Base-by-base conservation (phyloP, 30 jellyfish, hydroid and myxozoan genomes). In the Cassiopea andromeda region DNA sequence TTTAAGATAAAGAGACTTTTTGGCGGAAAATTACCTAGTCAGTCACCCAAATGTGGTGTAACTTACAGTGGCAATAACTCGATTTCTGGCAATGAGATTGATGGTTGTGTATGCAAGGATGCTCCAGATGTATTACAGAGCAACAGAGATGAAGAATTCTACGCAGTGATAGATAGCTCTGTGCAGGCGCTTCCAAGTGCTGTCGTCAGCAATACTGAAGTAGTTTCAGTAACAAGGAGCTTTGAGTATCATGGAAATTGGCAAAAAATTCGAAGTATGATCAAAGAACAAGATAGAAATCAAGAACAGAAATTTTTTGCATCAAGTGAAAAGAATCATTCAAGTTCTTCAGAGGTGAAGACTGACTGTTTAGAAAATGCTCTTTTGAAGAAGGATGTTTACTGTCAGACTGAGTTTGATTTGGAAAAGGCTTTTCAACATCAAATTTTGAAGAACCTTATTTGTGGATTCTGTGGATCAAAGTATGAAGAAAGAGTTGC, bases 171-270 rank as follows among this genome's bases (percentile, higher is more conserved):
- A 1, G 84, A 71, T 1, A 69, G 76, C 60, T 1, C 73, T 47
- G 80, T 83, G 14, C 60, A 69, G 85, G 91, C 91, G 15, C 73
- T 82, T 12, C 83, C 90, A 66, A 43, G 18, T 15, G 27, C 16
- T 19, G 47, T 1, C 60, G 19, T 57, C 12, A 67, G 74, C 76
- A n/a, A 54, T 17, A 79, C 46, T 68, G 89, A 60, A 17, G 80
- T 61, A 1, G 54, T 82, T 19, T 43, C 69, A 9, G 90, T 82
- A n/a, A 54, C 73, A 66, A 67, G 90, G 48, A 82, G 74, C 60
- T 82, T 44, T 69, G 90, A 82, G 82, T 82, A 66, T 47, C n/a
- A 69, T 68, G 18, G 70, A 9, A 69, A 19, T 66, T 70, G 79
- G 79, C n/a, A 14, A 38, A 19, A 70, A 12, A 54, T 2, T 2